Evolutionary conservation across 2,113 vertebrate genomes (phyloP), one percentile per base, ranked within the genome.

Genomic region (Hypocryptadius cinnamomeus): DNA sequence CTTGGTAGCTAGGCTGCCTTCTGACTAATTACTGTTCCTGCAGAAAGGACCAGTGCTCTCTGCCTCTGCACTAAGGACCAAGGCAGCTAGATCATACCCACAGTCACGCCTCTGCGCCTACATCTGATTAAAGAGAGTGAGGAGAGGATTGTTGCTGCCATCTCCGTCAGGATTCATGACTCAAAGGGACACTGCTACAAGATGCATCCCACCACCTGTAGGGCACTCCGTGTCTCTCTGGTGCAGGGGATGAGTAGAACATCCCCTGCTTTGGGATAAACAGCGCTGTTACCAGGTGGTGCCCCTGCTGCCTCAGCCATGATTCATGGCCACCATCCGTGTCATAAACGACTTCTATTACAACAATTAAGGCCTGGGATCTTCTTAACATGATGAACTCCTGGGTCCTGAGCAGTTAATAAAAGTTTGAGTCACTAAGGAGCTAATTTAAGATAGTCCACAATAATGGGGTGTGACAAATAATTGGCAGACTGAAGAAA

Each of bases 391-490:
- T 13, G 15, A 40, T 2, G 1, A 72, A 40, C 31, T 89, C 31
- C 48, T 48, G 25, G 54, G 45, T 77, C 21, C 45, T 51, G 68
- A 88, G 44, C 15, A 51, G 76, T 88, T 77, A 79, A 87, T 21
- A 77, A 79, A 61, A 18, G 35, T 78, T 73, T 93, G 72, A 94
- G 72, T 94, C 68, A 93, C 35, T 37, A 27, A 37, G 30, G 45
- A 88, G 30, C 59, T 90, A 78, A 86, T 78, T 93, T 82, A 93
- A 90, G 50, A 83, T 35, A 90, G 56, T 11, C 50, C 60, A 73
- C 69, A 80, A 88, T 63, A 80, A 83, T 4, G 6, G 82, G 71
- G 82, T 86, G 79, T 86, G 84, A 61, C 71, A 78, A 89, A 73
- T 87, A 91, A 91, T 40, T 85, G 60, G 44, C 1, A 0, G 54